Conservation (phyloP, 2,797 vertebrate species). For the Florisuga fusca region DNA sequence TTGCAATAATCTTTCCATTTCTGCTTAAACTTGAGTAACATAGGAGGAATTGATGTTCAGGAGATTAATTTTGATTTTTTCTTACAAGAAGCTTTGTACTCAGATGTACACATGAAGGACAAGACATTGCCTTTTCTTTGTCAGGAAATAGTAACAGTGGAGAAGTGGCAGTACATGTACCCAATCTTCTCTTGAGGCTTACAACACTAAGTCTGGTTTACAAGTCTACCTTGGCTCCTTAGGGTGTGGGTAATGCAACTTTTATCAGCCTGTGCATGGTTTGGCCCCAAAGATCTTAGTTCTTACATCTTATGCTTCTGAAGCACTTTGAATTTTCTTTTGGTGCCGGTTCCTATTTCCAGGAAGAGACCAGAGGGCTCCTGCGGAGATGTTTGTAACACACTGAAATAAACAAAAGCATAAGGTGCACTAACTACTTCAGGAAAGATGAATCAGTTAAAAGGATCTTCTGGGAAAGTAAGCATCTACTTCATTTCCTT, state of each 20-base stretch:
- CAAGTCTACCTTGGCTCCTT: background rate
- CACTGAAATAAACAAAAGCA: conserved; percentile 63
- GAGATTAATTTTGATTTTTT: background rate
- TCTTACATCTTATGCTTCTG: conserved; percentile 32
- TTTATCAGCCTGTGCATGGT: background rate
- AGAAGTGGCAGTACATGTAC: background rate
- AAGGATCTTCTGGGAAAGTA: conserved; percentile 38
- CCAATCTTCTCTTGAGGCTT: background rate
- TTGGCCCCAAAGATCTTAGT: conserved; percentile 38
- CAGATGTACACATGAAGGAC: background rate
- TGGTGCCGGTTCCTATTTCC: conserved; percentile 30
- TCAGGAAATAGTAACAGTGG: background rate
- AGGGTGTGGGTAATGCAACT: background rate
- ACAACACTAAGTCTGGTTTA: conserved; percentile 1
- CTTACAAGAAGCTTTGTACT: background rate
- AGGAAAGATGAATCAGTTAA: conserved; percentile 58
- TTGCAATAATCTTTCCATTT: background rate
- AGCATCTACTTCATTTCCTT: conserved; percentile 20
- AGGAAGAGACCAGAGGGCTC: conserved; percentile 11
- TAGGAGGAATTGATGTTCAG: background rate
- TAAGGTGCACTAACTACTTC: conserved; percentile 62
- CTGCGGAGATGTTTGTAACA: conserved; percentile 15
- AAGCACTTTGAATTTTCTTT: conserved; percentile 41
- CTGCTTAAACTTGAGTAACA: background rate
- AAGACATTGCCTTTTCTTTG: background rate